Evolutionary conservation across 2,113 vertebrate genomes (phyloP).

Genomic region (Hirundichthys speculiger): DNA sequence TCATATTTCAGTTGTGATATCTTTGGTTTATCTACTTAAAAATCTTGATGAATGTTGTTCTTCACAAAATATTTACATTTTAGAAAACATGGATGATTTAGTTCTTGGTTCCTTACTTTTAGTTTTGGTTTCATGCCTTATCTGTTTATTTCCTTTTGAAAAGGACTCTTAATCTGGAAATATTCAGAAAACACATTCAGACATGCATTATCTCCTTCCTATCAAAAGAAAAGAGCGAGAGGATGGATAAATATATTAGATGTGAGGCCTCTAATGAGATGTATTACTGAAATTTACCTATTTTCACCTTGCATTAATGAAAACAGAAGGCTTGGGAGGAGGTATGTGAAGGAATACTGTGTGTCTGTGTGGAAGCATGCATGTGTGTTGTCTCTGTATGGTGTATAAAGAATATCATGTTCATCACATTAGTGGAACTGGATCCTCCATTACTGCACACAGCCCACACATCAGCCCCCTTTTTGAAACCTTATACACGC

Average conservation of each 20-base stretch:
- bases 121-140: no score
- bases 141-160: no score
- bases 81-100: no score
- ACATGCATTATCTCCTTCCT: background rate
- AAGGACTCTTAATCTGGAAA: no score
- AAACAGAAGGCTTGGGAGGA: constrained; percentile 6
- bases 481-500: constrained; percentile 67
- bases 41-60: no score
- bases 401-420: constrained; percentile 71
- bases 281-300: constrained; percentile 11
- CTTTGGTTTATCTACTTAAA: no score
- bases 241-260: background rate
- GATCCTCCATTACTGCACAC: constrained; percentile 71
- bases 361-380: constrained; percentile 2
- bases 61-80: no score
- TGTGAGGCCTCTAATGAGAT: constrained; percentile 4
- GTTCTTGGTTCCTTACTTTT: no score
- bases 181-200: no score
- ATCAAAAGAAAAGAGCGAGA: background rate
- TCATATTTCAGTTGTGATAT: no score
- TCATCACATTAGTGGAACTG: constrained; percentile 75
- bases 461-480: constrained; percentile 64
- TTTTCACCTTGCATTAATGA: constrained; percentile 31
- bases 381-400: constrained; percentile 48
- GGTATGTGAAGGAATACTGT: constrained; percentile 54